Evolutionary conservation across 2,113 vertebrate species (phyloP).

Genomic region (Apteryx mantelli): DNA sequence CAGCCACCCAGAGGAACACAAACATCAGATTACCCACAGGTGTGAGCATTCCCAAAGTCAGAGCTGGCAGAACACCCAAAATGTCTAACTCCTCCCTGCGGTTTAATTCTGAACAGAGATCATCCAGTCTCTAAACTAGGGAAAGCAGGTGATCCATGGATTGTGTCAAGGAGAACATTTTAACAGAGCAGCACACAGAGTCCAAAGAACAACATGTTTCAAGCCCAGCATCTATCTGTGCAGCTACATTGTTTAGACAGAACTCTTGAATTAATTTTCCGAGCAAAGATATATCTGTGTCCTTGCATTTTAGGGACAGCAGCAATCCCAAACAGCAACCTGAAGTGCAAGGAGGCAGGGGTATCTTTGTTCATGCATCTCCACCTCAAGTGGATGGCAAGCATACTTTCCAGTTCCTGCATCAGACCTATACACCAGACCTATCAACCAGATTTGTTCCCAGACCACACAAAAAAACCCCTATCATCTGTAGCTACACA

Average conservation of each 20-base stretch:
- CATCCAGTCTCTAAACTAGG: background rate
- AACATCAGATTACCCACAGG: background rate
- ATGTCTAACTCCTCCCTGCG: no score
- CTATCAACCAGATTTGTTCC: no score
- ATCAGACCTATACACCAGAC: no score
- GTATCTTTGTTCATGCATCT: no score
- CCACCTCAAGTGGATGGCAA: no score
- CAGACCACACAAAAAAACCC: no score
- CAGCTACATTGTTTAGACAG: background rate
- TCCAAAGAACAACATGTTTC: background rate
- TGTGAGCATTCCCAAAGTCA: background rate
- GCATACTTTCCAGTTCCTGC: no score
- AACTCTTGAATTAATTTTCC: background rate
- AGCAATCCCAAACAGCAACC: background rate
- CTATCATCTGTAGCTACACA: no score
- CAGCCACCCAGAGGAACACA: background rate
- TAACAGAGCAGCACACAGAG: background rate
- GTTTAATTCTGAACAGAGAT: background rate
- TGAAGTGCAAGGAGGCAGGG: no score
- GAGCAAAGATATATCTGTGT: background rate
- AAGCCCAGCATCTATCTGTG: background rate
- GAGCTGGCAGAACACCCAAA: background rate
- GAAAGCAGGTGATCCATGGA: background rate
- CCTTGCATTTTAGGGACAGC: background rate
- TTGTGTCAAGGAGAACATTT: background rate